A percentile compares a stretch with the other conserved stretches of the same genome.
Evolutionary conservation across 2,113 vertebrate species (phyloP).

Genomic region (Terrapene triunguis): DNA sequence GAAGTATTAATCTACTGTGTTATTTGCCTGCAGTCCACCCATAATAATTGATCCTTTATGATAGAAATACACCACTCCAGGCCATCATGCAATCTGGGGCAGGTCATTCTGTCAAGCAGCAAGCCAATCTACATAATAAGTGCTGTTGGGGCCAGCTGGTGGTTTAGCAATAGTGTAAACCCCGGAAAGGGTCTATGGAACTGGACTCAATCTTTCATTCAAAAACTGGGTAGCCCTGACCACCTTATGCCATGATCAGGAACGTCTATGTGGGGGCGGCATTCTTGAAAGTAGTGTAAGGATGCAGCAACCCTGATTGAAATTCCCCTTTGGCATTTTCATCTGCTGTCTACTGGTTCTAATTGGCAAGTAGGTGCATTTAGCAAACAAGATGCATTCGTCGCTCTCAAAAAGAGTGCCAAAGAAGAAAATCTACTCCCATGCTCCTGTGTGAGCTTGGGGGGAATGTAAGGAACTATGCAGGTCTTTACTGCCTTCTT

Average conservation of each 20-base stretch:
- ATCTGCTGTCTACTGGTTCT: slow-evolving; percentile 30
- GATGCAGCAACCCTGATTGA: fast-evolving
- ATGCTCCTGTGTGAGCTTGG: not conserved
- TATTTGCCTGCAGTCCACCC: not conserved
- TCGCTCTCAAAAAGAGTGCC: slow-evolving; percentile 40
- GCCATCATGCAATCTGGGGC: not conserved
- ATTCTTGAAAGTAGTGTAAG: not conserved
- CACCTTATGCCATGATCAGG: not conserved
- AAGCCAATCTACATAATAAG: not conserved
- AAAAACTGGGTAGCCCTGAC: not conserved
- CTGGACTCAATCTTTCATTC: not conserved
- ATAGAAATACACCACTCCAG: slow-evolving; percentile 35
- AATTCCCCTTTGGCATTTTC: slow-evolving; percentile 1
- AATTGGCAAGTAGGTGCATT: slow-evolving; percentile 31
- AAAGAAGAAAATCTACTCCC: not conserved
- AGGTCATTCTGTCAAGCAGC: not conserved
- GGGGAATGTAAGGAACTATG: not conserved
- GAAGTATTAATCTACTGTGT: slow-evolving; percentile 41
- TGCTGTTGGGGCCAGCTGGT: not conserved
- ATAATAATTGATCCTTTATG: slow-evolving; percentile 64
- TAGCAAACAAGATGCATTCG: slow-evolving; percentile 24
- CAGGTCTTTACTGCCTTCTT: not conserved
- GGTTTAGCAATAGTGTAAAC: not conserved
- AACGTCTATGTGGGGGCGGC: not conserved
- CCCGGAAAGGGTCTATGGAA: not conserved